Conservation (phyloP, 2,797 vertebrate genomes). For the Oreonectes daqikongensis region DNA sequence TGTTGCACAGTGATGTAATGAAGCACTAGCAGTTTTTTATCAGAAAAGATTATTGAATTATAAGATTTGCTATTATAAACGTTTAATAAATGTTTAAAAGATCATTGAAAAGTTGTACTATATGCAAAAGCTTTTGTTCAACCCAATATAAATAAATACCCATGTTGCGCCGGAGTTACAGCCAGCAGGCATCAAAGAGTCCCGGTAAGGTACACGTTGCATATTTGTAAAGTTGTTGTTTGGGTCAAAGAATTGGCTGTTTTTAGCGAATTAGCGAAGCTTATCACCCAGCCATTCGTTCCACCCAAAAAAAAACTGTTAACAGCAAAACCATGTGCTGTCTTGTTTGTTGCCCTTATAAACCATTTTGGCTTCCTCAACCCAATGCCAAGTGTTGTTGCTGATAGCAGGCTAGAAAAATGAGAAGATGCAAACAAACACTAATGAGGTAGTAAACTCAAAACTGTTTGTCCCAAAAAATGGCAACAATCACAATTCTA, state of each 20-base stretch:
- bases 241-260: slow-evolving; percentile 11
- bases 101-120: background rate
- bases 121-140: slow-evolving; percentile 23
- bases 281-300: slow-evolving; percentile 41
- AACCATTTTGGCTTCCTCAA: slow-evolving; percentile 7
- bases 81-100: background rate
- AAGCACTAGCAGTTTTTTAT: background rate
- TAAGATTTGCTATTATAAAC: background rate
- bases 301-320: background rate
- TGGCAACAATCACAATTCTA: slow-evolving; percentile 51
- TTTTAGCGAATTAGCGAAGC: slow-evolving; percentile 12
- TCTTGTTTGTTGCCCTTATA: background rate
- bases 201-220: slow-evolving; percentile 21
- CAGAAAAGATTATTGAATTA: background rate
- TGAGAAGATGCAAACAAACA: slow-evolving; percentile 37
- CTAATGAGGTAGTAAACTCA: slow-evolving; percentile 17
- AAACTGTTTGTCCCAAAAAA: slow-evolving; percentile 36
- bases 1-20: background rate
- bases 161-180: background rate
- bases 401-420: slow-evolving; percentile 13
- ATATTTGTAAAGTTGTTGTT: slow-evolving; percentile 26
- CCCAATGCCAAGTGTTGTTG: slow-evolving; percentile 5
- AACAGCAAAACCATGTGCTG: slow-evolving; percentile 1
- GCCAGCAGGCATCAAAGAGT: slow-evolving; percentile 41
- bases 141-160: slow-evolving; percentile 2